Base-by-base conservation (phyloP, 2,113 vertebrate species). In the Elaphurus davidianus region DNA sequence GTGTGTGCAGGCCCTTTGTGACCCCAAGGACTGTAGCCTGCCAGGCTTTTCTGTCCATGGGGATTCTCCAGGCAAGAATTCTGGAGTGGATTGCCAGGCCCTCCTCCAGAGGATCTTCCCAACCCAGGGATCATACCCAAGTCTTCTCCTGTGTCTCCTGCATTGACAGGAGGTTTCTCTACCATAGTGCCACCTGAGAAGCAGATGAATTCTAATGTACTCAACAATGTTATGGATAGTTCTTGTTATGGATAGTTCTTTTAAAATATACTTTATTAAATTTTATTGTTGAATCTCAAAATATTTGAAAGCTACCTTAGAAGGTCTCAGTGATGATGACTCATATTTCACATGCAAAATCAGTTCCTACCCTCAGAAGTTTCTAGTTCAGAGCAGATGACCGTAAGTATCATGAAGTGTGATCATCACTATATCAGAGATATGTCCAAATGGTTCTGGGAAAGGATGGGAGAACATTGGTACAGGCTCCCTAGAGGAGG, bases 341-440 rank as follows among this genome's bases (percentile, higher is more conserved):
- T 85, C 15, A 15, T 30, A 21, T 45, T 30, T 85, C 54, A 82
- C 54, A 54, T 67, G 36, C 64, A 94, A 89, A 87, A 85, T 94
- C 47, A 90, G 17, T 90, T 87, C 43, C 59, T 78, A 11, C 55
- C 93, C 81, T 62, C 13, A 43, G 36, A 96, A 92, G 14, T 90
- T 94, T 93, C 40, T 91, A 86, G 40, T 82, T 97, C 33, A 93
- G 81, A 96, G 54, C 74, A 93, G 33, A 57, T 94, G 45, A 90
- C 43, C 28, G 0, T 76, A 82, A 78, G 52, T 83, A 6, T 47
- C 87, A 86, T n/a, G 94, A 91, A 71, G 71, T 74, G 13, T 95
- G 13, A 74, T 87, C 30, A 54, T 30, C 60, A 27, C 62, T 93
- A 0, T 55, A 47, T 59, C 52, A 81, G 40, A 71, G 21, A 21